A percentile compares a stretch with the other conserved stretches of the same genome.
These are phyloP conservation scores for Cosmia pyralina DNA, from an alignment of 2,888 invertebrate genomes.

Conservation along the genomic window DNA sequence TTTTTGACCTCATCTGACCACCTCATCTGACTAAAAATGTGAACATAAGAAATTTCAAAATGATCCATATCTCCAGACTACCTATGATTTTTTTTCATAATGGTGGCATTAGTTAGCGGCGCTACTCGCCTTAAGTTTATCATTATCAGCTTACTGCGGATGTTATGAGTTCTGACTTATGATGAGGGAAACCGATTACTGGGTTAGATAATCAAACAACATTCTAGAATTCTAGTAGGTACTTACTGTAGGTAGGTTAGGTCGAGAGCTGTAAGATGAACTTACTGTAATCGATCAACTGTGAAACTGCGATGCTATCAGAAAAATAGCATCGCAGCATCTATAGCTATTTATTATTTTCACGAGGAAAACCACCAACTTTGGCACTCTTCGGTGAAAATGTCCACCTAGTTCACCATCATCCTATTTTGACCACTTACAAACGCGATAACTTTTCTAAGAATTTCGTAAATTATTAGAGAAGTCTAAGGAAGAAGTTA, in stretches of 20 bases:
- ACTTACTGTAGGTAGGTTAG: too few species aligned
- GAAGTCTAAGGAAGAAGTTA: not conserved
- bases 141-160: constrained; percentile 8
- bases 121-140: not conserved
- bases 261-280: too few species aligned
- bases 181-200: constrained; percentile 13
- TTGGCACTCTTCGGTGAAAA: not conserved
- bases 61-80: too few species aligned
- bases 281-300: not conserved
- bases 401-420: not conserved
- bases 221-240: not conserved
- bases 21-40: too few species aligned
- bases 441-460: not conserved
- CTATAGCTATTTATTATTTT: not conserved
- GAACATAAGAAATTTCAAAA: not conserved
- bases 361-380: not conserved
- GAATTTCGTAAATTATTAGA: not conserved
- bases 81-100: too few species aligned
- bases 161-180: constrained; percentile 11
- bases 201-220: not conserved
- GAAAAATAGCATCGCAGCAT: too few species aligned
- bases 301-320: not conserved
- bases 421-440: not conserved
- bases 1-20: too few species aligned
- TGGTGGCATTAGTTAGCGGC: too few species aligned